Base-by-base conservation (phyloP, 2,113 vertebrate genomes). In the Channa maculata region DNA sequence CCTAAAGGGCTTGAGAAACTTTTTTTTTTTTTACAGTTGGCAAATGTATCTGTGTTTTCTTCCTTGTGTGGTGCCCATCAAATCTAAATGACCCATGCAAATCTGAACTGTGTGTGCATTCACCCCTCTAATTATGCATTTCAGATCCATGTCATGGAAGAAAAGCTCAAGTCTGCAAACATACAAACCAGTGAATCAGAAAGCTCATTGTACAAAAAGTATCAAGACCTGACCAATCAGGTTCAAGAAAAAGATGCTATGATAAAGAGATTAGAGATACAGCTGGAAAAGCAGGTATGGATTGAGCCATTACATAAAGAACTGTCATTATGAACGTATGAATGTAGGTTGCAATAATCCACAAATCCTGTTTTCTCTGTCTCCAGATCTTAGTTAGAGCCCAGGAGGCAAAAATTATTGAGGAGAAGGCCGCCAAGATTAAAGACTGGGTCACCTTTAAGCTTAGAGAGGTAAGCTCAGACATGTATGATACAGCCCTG, bases 371-470 rank as follows among this genome's bases (percentile, higher is more conserved):
- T 66, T 79, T 66, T 88, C 33, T 85, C 83, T 89, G 59, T 87
- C 76, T 78, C 11, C 90, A 98, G 97, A 95, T 96, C 83, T 94
- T 95, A 70, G 79, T 96, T 86, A 95, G 96, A 90, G 95, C 95
- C 15, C 95, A 98, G 84, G 97, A 99, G 92, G 95, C 96, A 67
- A 97, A 96, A 91, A 90, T 92, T 46, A 95, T 99, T 85, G 97
- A 98, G 90, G 96, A 97, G 85, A 99, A 99, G 90, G 96, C 97
- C 52, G 96, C 95, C 51, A 98, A 96, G 94, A 98, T 99, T 91
- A 99, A 98, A 91, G 97, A 97, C 71, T 98, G 97, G 97, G 97
- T 99, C 86, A 98, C 96, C 0, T 86, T 95, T 39, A 99, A 97
- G 82, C 91, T 99, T 41, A 87, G 90, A 88, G 96, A 98, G 95